Conservation (phyloP, 2,797 vertebrate species). For the Poeciliopsis presidionis region DNA sequence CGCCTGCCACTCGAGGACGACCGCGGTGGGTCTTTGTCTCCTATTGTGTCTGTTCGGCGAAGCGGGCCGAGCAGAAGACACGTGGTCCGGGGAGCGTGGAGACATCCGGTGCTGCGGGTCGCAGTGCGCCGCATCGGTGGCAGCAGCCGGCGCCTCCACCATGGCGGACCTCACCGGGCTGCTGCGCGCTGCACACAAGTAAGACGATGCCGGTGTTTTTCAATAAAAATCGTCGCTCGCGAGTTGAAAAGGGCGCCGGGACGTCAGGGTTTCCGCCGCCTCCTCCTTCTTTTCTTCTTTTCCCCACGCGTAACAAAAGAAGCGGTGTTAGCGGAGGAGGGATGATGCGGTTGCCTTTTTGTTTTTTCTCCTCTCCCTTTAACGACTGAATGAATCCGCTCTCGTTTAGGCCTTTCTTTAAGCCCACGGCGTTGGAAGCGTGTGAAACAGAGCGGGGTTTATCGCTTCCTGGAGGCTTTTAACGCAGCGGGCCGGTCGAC, state of each 20-base stretch:
- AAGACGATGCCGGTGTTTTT: constrained; percentile 13
- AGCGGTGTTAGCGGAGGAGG: constrained; percentile 13
- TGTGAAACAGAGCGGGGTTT: neutral
- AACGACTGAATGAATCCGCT: constrained; percentile 4
- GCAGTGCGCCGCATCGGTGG: constrained; percentile 2
- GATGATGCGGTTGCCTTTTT: neutral
- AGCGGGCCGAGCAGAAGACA: constrained; percentile 66
- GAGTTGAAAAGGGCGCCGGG: neutral
- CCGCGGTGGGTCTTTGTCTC: constrained; percentile 49
- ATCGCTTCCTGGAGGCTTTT: constrained; percentile 12
- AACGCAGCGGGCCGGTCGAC: too few species aligned
- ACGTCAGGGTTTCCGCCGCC: neutral
- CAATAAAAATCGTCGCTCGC: neutral
- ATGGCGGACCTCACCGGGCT: constrained; percentile 26
- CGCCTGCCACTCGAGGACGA: too few species aligned
- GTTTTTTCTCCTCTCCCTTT: neutral
- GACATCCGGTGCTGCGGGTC: constrained; percentile 68
- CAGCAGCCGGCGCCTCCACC: constrained; percentile 21
- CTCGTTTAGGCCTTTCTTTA: constrained; percentile 3
- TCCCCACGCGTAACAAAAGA: constrained; percentile 16
- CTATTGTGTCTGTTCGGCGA: constrained; percentile 69
- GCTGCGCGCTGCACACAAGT: constrained; percentile 22
- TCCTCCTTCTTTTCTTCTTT: neutral
- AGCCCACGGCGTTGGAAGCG: neutral
- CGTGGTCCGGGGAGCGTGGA: constrained; percentile 71